A percentile compares a stretch with the other conserved stretches of the same genome.
phyloP scores from a whole-genome alignment of 2,113 vertebrate genomes.

The Laticauda colubrina region DNA sequence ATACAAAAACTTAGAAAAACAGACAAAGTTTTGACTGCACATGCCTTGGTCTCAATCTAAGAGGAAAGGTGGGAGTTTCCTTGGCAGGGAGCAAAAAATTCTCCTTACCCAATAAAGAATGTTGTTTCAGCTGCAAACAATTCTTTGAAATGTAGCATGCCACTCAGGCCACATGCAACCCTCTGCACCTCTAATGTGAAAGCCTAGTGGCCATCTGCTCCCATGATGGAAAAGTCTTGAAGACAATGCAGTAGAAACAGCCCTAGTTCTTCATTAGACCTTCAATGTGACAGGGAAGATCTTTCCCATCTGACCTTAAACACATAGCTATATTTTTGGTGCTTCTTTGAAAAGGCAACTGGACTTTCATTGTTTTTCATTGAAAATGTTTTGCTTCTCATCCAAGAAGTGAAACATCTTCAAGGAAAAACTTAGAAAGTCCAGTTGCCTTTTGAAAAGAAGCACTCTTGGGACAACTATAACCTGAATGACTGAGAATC shows the following conservation, averaged over 20 bases:
- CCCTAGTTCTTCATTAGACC: background rate
- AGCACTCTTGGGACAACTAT: background rate
- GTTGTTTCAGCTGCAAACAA: background rate
- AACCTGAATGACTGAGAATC: background rate
- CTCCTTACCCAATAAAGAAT: background rate
- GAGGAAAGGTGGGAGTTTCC: background rate
- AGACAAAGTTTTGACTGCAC: background rate
- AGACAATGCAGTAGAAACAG: background rate
- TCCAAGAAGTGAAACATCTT: background rate
- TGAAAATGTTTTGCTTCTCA: background rate
- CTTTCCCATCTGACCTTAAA: background rate
- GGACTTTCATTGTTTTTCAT: background rate
- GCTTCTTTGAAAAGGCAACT: background rate
- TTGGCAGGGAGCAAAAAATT: background rate
- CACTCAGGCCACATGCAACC: background rate
- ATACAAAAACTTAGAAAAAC: background rate
- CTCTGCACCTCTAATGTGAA: background rate
- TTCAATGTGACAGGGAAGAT: background rate
- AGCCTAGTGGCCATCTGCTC: background rate
- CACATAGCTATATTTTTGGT: background rate
- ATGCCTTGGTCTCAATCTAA: background rate
- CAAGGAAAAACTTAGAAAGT: background rate
- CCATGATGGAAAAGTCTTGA: background rate
- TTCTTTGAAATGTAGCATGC: background rate
- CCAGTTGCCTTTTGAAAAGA: background rate